Base-by-base conservation (phyloP, 2,888 invertebrate genomes). In the Hirtodrosophila cameraria region DNA sequence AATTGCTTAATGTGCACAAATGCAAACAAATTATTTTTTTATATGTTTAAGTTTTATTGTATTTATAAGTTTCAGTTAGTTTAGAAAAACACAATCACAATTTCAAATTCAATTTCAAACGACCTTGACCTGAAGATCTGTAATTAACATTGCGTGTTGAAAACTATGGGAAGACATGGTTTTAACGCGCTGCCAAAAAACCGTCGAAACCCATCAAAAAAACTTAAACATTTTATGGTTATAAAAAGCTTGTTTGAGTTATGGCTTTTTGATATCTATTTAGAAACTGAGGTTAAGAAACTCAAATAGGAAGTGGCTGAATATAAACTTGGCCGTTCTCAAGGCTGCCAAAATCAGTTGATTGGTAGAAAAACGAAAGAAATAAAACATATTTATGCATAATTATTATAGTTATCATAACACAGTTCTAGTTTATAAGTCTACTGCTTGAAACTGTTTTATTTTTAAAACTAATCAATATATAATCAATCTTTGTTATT, bases 261-360 rank as follows among this genome's bases (percentile, higher is more conserved):
- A 58, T 53, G 57, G 23, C 30, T 38, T 27, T 71, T 48, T 50
- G 42, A 38, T 55, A 43, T 18, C 31, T 53, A 46, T 35, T 28
- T 42, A 12, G 16, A 28, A 50, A 30, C 52, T 66, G 70, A 75
- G 81, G 80, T 87, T 55, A 75, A 86, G 33, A 86, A 72, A 68
- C 81, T 68, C 16, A 63, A 86, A 52, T 59, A 86, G 80, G 86
- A 87, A 80, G 66, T 75, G 52, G 27, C 33, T 15, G 23, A 6
- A 28, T 28, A 64, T 36, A 35, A 55, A 43, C 54, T 46, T 63
- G 60, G 60, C 41, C 57, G 15, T 54, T 42, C 36, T 63, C 72
- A 81, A 80, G 79, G 79, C 15, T 38, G 41, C 0, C 2, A n/a
- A 2, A 41, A 38, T 11, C 2, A n/a, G 25, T 46, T 50, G n/a